Conservation (phyloP, 1,140 invertebrate species). For the Ceratosolen solmsi region DNA sequence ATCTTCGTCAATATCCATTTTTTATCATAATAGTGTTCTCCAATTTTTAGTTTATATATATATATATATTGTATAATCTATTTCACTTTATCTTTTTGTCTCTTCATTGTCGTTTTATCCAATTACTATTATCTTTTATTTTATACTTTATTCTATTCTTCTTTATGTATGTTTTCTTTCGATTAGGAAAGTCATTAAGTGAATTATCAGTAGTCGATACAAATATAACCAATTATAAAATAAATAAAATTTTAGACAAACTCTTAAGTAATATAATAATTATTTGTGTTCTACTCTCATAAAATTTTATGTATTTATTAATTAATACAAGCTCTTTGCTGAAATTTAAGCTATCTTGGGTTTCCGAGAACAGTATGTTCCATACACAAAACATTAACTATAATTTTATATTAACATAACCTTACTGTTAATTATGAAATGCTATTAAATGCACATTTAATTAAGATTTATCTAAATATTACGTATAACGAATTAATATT, state of each 20-base stretch:
- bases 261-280: constrained; percentile 12
- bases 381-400: no score
- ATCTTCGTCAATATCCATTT: neutral
- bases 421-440: neutral
- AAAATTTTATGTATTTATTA: constrained; percentile 1
- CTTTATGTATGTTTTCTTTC: neutral
- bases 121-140: neutral
- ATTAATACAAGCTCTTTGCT: neutral
- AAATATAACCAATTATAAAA: constrained; percentile 7
- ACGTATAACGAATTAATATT: neutral
- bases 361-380: neutral
- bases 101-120: neutral
- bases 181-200: neutral
- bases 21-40: neutral
- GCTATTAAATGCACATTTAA: neutral
- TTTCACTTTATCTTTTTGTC: neutral
- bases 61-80: neutral
- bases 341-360: neutral
- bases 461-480: neutral
- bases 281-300: neutral
- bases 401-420: neutral
- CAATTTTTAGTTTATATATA: neutral
- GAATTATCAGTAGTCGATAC: neutral
- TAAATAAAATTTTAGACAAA: neutral
- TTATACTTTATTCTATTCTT: neutral